A percentile compares a stretch with the other conserved stretches of the same genome.
Conservation (phyloP, 2,797 vertebrate genomes). For the Poeciliopsis presidionis region DNA sequence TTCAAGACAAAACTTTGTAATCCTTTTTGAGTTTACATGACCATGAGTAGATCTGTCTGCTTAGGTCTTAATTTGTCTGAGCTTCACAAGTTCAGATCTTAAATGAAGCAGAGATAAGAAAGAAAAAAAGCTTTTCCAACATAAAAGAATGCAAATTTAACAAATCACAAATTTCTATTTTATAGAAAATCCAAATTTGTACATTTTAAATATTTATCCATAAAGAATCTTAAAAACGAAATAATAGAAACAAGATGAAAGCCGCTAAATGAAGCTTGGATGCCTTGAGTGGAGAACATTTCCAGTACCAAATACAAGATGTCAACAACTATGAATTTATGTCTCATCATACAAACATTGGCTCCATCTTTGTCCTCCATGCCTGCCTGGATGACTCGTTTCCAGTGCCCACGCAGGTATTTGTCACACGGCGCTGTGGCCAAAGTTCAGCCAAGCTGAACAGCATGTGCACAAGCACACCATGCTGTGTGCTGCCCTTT, state of each 20-base stretch:
- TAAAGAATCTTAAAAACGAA: neutral
- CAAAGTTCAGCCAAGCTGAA: slow-evolving; percentile 18
- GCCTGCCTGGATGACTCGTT: slow-evolving; percentile 3
- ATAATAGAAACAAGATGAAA: neutral
- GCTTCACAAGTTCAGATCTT: neutral
- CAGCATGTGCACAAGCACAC: slow-evolving; percentile 12
- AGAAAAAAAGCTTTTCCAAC: neutral
- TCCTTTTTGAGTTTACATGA: no score
- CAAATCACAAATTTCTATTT: neutral
- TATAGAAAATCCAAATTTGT: neutral
- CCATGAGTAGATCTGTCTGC: neutral
- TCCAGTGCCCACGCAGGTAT: slow-evolving; percentile 6
- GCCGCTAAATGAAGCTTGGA: neutral
- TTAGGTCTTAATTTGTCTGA: neutral
- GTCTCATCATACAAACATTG: neutral
- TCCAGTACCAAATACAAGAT: neutral
- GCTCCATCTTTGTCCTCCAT: neutral
- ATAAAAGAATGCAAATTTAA: neutral
- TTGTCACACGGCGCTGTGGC: neutral
- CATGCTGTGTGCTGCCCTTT: slow-evolving; percentile 1
- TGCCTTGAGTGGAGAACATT: neutral
- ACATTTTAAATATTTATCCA: neutral
- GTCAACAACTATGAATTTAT: neutral
- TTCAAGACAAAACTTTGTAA: no score
- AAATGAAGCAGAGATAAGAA: neutral